Conservation (phyloP, 2,888 invertebrate species). For the Eumacrocentrus americanus region DNA sequence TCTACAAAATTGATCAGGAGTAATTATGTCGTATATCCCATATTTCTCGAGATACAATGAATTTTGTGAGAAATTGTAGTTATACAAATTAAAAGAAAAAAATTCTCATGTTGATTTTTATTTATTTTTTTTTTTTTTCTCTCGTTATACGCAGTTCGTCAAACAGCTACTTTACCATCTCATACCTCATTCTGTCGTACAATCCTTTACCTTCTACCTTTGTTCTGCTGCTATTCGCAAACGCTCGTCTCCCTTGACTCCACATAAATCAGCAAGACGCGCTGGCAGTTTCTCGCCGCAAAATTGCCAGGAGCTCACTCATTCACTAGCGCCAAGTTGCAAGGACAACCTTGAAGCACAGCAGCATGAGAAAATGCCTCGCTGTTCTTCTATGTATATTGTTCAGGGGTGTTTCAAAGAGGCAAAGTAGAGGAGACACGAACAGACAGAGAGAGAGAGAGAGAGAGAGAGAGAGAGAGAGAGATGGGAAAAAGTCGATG, state of each 20-base stretch:
- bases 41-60: no score
- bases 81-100: no score
- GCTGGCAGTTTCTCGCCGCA: constrained; percentile 21
- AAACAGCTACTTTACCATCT: constrained; percentile 15
- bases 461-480: constrained; percentile 6
- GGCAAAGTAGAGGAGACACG: constrained; percentile 11
- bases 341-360: constrained; percentile 23
- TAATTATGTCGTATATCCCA: no score
- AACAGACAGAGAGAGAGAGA: neutral
- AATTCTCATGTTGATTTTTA: no score
- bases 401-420: constrained; percentile 7
- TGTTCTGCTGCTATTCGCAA: constrained; percentile 2
- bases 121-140: constrained; percentile 8
- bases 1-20: no score
- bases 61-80: no score
- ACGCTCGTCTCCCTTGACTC: constrained; percentile 13
- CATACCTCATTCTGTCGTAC: constrained; percentile 9
- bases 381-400: no score
- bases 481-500: neutral
- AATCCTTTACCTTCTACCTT: neutral
- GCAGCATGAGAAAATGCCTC: no score
- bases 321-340: constrained; percentile 19
- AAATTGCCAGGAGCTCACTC: constrained; percentile 21
- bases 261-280: constrained; percentile 25
- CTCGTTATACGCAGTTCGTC: neutral